Evolutionary conservation across 2,797 vertebrate species (phyloP).

Genomic region (Liasis olivaceus): DNA sequence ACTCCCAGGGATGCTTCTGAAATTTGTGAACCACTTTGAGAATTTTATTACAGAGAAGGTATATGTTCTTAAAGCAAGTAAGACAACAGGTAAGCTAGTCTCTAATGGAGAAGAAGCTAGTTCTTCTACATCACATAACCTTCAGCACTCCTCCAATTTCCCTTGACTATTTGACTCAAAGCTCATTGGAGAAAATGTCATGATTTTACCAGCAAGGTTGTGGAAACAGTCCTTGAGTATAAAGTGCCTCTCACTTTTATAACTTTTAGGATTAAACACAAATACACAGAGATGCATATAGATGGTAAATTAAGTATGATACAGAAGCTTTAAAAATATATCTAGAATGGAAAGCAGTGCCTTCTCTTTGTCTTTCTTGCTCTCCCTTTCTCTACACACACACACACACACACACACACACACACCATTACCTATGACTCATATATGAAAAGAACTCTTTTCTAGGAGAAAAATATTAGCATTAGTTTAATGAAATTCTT

Average conservation of each 20-base stretch:
- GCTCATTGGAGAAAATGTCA: neutral
- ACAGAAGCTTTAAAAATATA: neutral
- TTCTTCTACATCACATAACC: neutral
- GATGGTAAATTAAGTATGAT: neutral
- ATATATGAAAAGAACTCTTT: neutral
- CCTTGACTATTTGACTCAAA: neutral
- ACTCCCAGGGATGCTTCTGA: neutral
- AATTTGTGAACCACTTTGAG: neutral
- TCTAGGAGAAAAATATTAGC: neutral
- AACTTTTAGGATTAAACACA: neutral
- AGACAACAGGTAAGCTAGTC: neutral
- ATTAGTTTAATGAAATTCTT: neutral
- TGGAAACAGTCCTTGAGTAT: neutral
- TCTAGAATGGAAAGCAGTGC: neutral
- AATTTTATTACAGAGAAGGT: neutral
- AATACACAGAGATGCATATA: neutral
- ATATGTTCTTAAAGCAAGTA: neutral
- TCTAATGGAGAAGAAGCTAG: neutral
- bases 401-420: neutral
- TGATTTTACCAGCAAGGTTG: neutral
- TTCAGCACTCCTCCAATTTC: neutral
- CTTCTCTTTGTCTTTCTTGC: neutral
- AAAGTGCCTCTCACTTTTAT: constrained; percentile 18
- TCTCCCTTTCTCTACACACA: neutral
- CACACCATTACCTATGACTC: neutral